phyloP scores from a whole-genome alignment of 2,797 vertebrate species.

The Heteromormyrus szaboi region DNA sequence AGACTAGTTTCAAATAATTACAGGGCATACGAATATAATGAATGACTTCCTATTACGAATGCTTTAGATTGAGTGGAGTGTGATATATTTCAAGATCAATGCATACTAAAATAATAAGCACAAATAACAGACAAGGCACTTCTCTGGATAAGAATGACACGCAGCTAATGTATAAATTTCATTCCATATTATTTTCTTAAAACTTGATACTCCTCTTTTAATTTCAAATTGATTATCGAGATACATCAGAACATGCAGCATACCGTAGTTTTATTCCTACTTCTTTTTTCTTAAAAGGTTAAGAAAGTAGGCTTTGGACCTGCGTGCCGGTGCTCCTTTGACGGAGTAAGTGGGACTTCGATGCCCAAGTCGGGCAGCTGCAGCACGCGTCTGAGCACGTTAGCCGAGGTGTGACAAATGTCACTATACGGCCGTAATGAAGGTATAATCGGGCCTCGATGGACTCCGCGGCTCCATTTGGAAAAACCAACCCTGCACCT shows the following conservation, averaged over 20 bases:
- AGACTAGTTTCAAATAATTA: not conserved
- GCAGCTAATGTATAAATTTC: not conserved
- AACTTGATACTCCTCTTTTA: not conserved
- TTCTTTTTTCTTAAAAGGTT: not conserved
- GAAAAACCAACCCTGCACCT: slow-evolving; percentile 31
- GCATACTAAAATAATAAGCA: not conserved
- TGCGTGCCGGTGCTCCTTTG: not conserved
- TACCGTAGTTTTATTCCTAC: not conserved
- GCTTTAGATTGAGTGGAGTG: not conserved
- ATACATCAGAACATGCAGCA: not conserved
- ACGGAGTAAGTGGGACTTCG: not conserved
- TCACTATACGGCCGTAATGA: slow-evolving; percentile 42
- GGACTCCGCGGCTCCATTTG: slow-evolving; percentile 38
- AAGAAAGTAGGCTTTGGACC: not conserved
- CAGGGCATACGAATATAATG: not conserved
- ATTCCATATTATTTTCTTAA: not conserved
- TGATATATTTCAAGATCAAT: not conserved
- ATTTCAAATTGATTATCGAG: not conserved
- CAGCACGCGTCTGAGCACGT: slow-evolving; percentile 42
- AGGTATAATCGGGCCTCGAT: slow-evolving; percentile 45
- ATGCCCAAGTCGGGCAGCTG: not conserved
- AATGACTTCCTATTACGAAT: not conserved
- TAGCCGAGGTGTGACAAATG: slow-evolving; percentile 46
- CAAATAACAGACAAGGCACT: not conserved
- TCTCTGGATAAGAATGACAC: not conserved